Base-by-base conservation (phyloP, 2,113 vertebrate species). In the Indicator maculatus region DNA sequence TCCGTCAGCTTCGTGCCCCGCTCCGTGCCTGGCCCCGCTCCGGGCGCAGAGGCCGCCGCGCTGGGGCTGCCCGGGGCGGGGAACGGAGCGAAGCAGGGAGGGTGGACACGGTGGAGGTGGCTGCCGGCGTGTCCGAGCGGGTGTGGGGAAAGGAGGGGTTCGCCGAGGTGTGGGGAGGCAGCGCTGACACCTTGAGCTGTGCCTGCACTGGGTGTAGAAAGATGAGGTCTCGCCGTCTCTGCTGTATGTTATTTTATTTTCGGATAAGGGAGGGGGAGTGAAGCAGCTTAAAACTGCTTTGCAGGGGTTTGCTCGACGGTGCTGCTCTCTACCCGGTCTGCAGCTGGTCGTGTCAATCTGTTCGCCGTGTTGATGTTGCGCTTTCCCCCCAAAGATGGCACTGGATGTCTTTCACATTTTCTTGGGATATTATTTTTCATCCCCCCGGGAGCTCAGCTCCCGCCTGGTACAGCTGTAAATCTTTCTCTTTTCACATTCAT, bases 31-130 rank as follows among this genome's bases (percentile, higher is more conserved):
- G 69, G 61, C 90, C 36, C 66, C 70, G 93, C 92, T 95, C 87
- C 82, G 83, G 56, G 89, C 83, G 79, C 96, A 93, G 94, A 95
- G 96, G 94, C 94, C 94, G 96, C 96, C 73, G 95, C 56, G 61
- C 63, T 58, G 59, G 52, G n/a, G 53, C 28, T 41, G 89, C 70
- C 70, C 47, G 59, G 52, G 39, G 39, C 19, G 27, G 76, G 47
- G 45, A 28, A 14, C 31, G 31, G 47, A 18, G 67, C 21, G 24
- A 24, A 31, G 36, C 24, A 45, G 44, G 39, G 65, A 45, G 19
- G 65, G 27, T n/a, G 39, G 28, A 41, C 30, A 15, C 16, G 47
- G 36, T 39, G 28, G 47, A 45, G 63, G 64, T 59, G 36, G 23
- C 45, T 72, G 59, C 67, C 66, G 56, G 87, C 71, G 33, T 30